Evolutionary conservation across 2,113 vertebrate species (phyloP).

Genomic region (Procavia capensis): DNA sequence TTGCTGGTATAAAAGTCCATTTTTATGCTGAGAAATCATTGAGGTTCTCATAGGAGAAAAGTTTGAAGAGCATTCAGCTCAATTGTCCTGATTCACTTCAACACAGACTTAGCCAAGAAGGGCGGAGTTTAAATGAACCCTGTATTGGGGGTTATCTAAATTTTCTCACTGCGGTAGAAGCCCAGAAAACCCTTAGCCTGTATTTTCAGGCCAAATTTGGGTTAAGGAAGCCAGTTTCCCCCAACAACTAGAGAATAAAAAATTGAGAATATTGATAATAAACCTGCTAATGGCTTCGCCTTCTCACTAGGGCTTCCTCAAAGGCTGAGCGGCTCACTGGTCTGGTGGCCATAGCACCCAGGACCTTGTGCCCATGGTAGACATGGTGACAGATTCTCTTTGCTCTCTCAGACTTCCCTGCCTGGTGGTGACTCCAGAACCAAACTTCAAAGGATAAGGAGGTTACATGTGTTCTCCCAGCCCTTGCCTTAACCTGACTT

Average conservation of each 20-base stretch:
- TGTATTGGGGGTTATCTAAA: background rate
- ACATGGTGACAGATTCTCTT: background rate
- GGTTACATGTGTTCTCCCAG: no score
- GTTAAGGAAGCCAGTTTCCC: background rate
- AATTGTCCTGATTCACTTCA: background rate
- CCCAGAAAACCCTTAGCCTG: background rate
- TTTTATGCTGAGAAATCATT: background rate
- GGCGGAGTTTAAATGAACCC: fast-evolving
- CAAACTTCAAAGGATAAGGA: background rate
- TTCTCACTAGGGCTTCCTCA: background rate
- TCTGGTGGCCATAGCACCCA: background rate
- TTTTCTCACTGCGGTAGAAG: background rate
- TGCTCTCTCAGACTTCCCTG: background rate
- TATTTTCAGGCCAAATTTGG: background rate
- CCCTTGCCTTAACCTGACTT: background rate
- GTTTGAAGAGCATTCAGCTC: background rate
- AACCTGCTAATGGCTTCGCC: background rate
- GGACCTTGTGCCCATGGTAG: fast-evolving
- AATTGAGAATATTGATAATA: no score
- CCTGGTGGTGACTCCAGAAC: no score
- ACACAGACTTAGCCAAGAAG: background rate
- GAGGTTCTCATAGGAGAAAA: background rate
- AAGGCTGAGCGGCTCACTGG: fast-evolving
- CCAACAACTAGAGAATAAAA: no score
- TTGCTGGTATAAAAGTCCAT: background rate